phyloP scores from a whole-genome alignment of 2,888 invertebrate genomes.

The Cepaea hortensis region DNA sequence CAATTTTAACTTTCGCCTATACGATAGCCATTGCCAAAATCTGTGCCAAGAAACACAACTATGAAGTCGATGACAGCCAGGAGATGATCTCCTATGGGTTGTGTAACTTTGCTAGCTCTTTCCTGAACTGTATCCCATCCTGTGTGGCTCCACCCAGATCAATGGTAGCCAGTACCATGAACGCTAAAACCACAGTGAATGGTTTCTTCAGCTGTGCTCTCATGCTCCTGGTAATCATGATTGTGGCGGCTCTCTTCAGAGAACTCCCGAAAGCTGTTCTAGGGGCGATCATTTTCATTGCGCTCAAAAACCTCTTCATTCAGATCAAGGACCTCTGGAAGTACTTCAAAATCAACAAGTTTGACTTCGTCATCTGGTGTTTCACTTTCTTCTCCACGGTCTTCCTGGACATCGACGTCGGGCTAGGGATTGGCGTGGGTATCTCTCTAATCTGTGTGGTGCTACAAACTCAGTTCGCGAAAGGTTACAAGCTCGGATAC shows the following conservation, averaged over 20 bases:
- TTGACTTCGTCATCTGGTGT: conserved; percentile 82
- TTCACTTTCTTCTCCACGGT: conserved; percentile 67
- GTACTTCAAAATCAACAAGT: conserved; percentile 86
- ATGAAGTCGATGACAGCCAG: conserved; percentile 73
- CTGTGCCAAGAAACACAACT: conserved; percentile 76
- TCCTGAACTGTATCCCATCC: conserved; percentile 76
- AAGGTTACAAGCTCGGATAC: conserved; percentile 67
- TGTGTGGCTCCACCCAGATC: conserved; percentile 75
- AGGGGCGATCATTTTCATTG: conserved; percentile 77
- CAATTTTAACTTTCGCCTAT: conserved; percentile 72
- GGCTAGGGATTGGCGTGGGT: conserved; percentile 70
- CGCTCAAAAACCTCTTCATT: conserved; percentile 78
- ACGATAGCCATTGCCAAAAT: conserved; percentile 76
- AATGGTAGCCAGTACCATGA: conserved; percentile 72
- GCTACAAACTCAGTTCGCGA: conserved; percentile 68
- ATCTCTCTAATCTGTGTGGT: conserved; percentile 70
- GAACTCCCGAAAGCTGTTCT: conserved; percentile 73
- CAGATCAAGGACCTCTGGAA: conserved; percentile 84
- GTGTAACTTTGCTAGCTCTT: conserved; percentile 73
- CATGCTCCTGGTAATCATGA: conserved; percentile 70
- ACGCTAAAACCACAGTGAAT: conserved; percentile 68
- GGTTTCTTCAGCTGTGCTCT: conserved; percentile 68
- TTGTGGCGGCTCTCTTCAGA: conserved; percentile 70
- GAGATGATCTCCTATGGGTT: conserved; percentile 77
- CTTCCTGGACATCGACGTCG: conserved; percentile 72